Conservation (phyloP, 2,888 invertebrate genomes). For the Perizoma affinitatum region DNA sequence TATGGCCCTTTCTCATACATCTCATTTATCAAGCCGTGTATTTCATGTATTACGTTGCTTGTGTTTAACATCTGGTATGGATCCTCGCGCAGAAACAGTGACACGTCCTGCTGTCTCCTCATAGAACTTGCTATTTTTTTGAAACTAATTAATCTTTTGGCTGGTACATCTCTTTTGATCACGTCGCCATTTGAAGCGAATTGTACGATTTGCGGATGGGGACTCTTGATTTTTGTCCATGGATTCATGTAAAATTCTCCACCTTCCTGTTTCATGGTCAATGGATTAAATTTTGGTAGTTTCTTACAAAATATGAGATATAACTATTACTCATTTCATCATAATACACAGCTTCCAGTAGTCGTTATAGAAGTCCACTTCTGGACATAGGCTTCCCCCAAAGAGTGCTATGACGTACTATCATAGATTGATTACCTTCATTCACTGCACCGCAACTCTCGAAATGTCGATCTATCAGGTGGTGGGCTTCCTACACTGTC, state of each 20-base stretch:
- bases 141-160: slow-evolving; percentile 38
- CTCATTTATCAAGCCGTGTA: slow-evolving; percentile 15
- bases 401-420: no score
- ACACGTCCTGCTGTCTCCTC: not conserved
- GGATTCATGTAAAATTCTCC: slow-evolving; percentile 54
- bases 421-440: no score
- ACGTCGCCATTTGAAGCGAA: slow-evolving; percentile 53
- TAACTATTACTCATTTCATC: no score
- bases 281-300: not conserved
- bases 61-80: slow-evolving; percentile 4
- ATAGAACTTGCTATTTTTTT: slow-evolving; percentile 30
- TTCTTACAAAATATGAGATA: not conserved
- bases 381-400: no score
- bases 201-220: slow-evolving; percentile 50
- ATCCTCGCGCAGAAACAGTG: slow-evolving; percentile 13
- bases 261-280: slow-evolving; percentile 42
- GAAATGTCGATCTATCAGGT: no score
- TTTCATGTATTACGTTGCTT: slow-evolving; percentile 17
- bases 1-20: slow-evolving; percentile 3
- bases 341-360: no score
- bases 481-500: no score
- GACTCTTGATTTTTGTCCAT: slow-evolving; percentile 51
- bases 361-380: no score
- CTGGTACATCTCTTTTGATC: slow-evolving; percentile 34
- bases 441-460: no score